Evolutionary conservation across 2,888 invertebrate species (phyloP), one percentile per base, ranked within the genome.

Genomic region (Liposcelis brunnea): DNA sequence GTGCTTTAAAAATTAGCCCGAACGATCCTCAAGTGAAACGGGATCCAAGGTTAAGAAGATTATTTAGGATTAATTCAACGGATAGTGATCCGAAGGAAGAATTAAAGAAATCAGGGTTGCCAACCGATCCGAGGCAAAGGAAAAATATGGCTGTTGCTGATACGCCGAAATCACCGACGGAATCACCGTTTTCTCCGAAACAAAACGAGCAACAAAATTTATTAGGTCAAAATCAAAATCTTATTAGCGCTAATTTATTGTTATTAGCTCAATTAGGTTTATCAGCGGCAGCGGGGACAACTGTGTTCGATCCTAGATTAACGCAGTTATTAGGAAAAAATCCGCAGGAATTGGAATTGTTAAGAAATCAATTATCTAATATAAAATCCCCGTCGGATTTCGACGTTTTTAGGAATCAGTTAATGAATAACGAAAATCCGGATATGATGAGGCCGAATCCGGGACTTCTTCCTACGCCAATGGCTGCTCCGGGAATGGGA

Each of bases 1-100:
- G 52, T 16, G 44, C 46, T 6, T 18, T 45, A 15, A 45, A 45
- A 21, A 40, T 45, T 19, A 15, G 14, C 3, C 45, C 38, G 14
- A 19, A 2, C 8, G 38, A 45, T 21, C 19, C 37, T 4, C 18
- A 19, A 21, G 45, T 40, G 14, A 45, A 45, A 21, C 16, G 19
- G 8, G 45, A 45, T 21, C 45, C 45, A 26, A 16, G 45, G n/a
- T 26, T 45, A 14, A 19, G 38, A 2, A n/a, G 21, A 2, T 4
- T 40, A 19, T 45, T 36, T 36, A 26, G 45, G 11, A 12, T 38
- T 11, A 38, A 21, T 11, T 40, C 40, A 14, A 8, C 21, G 19
- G 40, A 40, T 19, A 18, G 7, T 5, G 19, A 14, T 12, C 16
- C 16, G 21, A n/a, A 16, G 16, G 40, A 40, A 18, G 40, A 40